Conservation (phyloP, 1,140 invertebrate species). For the Nasonia giraulti region DNA sequence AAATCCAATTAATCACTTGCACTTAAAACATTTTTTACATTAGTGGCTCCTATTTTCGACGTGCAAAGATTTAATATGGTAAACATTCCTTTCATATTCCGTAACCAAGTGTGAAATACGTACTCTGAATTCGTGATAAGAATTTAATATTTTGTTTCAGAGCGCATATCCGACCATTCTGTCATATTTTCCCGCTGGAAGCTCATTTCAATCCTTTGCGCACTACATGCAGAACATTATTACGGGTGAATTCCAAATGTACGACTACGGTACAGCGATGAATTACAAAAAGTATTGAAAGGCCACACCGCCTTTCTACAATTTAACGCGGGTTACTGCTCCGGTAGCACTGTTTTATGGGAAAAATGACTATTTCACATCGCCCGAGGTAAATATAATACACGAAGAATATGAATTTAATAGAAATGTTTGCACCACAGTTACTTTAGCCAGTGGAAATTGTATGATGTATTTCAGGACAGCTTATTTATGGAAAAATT, state of each 20-base stretch:
- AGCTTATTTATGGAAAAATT: not conserved
- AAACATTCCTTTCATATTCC: not conserved
- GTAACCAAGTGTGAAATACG: no score
- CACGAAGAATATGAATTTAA: not conserved
- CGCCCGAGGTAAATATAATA: not conserved
- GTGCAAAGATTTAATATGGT: not conserved
- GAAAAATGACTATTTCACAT: not conserved
- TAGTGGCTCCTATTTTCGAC: no score
- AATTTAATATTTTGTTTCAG: no score
- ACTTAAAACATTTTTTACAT: no score
- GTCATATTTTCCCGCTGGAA: not conserved
- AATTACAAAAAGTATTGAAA: not conserved
- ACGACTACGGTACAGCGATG: not conserved
- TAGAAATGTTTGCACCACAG: not conserved
- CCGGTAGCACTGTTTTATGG: slow-evolving; percentile 12
- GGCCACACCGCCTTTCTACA: not conserved
- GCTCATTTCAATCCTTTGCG: not conserved
- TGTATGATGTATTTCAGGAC: not conserved
- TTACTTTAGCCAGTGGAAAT: no score
- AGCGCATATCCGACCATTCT: not conserved
- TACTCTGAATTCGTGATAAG: no score
- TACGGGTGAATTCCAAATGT: not conserved
- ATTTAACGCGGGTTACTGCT: not conserved
- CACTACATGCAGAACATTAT: slow-evolving; percentile 1
- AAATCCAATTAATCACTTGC: no score